Percentiles rank a stretch among this genome's conserved stretches.
Evolutionary conservation across 1,140 invertebrate species (phyloP).

Genomic region (Vanessa atalanta): DNA sequence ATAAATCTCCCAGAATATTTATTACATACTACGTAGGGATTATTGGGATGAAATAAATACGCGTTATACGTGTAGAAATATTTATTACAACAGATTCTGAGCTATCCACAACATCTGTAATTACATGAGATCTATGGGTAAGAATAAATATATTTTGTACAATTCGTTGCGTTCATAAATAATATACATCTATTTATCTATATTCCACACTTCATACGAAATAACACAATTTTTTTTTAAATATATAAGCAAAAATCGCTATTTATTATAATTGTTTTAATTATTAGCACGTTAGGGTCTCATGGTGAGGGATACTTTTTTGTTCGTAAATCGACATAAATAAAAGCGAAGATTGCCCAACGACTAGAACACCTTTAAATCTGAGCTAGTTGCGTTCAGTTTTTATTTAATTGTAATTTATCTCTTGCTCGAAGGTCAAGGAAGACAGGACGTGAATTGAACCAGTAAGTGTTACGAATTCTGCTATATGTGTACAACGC

Average conservation of each 20-base stretch:
- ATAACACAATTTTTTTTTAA: not conserved
- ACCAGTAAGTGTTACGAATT: too few species aligned
- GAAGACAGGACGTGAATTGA: too few species aligned
- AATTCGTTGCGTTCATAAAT: constrained; percentile 26
- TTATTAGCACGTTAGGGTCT: too few species aligned
- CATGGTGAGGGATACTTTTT: too few species aligned
- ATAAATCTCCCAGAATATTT: not conserved
- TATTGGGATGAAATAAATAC: constrained; percentile 32
- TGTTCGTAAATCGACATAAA: too few species aligned
- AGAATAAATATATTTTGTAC: constrained; percentile 28
- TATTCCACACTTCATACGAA: not conserved
- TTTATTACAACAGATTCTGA: constrained; percentile 73
- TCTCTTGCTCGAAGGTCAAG: too few species aligned
- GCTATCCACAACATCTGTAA: constrained; percentile 53
- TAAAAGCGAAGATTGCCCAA: too few species aligned
- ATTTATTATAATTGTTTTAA: too few species aligned
- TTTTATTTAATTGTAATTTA: too few species aligned
- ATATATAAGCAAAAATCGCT: not conserved
- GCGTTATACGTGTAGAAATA: constrained; percentile 64
- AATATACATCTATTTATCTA: constrained; percentile 8
- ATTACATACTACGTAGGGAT: not conserved
- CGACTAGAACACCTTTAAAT: too few species aligned
- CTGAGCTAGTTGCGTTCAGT: too few species aligned
- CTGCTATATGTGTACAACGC: too few species aligned
- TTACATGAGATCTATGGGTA: constrained; percentile 19